phyloP scores from a whole-genome alignment of 1,140 invertebrate genomes.

The Holotrichia oblita region DNA sequence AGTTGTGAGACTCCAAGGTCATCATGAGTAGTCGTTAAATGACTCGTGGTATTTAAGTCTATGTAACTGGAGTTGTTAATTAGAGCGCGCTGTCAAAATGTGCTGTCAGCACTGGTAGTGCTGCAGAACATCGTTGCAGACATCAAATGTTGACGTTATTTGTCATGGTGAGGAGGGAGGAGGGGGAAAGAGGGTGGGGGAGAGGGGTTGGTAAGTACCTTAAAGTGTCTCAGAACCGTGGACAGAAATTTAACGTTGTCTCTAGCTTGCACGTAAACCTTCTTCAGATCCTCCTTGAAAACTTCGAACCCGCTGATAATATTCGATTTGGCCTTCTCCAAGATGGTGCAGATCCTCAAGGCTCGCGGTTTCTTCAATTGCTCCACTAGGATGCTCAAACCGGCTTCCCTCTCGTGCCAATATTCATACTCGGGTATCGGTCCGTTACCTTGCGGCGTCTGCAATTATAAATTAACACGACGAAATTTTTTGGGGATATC shows the following conservation, averaged over 20 bases:
- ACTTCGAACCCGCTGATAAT: constrained; percentile 65
- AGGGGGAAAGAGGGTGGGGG: no score
- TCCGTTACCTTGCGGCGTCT: constrained; percentile 71
- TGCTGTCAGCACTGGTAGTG: no score
- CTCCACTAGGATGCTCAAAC: constrained; percentile 79
- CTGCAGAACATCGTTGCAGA: no score
- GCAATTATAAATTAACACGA: no score
- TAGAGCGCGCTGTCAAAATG: no score
- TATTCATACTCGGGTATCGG: constrained; percentile 85
- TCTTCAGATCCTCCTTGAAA: constrained; percentile 69
- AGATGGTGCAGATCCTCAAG: constrained; percentile 66
- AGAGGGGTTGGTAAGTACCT: constrained; percentile 63
- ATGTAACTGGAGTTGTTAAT: no score
- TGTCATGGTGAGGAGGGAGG: no score
- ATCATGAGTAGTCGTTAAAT: no score
- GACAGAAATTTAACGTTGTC: constrained; percentile 87
- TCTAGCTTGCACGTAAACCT: constrained; percentile 78
- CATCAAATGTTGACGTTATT: no score
- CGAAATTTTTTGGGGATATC: no score
- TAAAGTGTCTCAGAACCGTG: constrained; percentile 82
- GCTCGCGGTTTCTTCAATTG: constrained; percentile 79
- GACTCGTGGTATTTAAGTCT: no score
- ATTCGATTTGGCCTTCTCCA: constrained; percentile 64
- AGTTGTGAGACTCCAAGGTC: no score
- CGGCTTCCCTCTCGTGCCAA: constrained; percentile 82